phyloP scores from a whole-genome alignment of 1,140 invertebrate species.

The Drosophila varians region DNA sequence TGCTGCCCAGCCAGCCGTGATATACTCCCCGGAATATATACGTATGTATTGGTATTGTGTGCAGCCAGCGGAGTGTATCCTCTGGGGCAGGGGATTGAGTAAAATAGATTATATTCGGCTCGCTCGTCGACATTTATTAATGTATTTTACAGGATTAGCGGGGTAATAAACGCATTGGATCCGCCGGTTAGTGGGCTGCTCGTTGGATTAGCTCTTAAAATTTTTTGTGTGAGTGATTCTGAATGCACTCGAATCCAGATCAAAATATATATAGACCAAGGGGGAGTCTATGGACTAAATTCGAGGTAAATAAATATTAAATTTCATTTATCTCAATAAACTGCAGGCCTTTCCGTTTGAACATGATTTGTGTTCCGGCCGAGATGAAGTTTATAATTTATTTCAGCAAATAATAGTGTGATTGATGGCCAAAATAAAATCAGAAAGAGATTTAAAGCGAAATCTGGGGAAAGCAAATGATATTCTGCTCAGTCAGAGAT shows the following conservation, averaged over 20 bases:
- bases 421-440: conserved; percentile 34
- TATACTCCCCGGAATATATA: conserved; percentile 50
- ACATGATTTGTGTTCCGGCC: conserved; percentile 6
- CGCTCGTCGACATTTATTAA: conserved; percentile 73
- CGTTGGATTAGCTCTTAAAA: conserved; percentile 49
- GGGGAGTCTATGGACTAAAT: neutral
- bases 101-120: conserved; percentile 71
- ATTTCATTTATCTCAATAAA: conserved; percentile 35
- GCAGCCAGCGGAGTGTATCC: conserved; percentile 54
- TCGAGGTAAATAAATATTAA: conserved; percentile 18
- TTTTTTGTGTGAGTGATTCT: conserved; percentile 13
- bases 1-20: conserved; percentile 67
- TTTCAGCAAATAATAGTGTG: conserved; percentile 45
- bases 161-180: conserved; percentile 69
- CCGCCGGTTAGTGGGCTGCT: conserved; percentile 19
- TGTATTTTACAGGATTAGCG: conserved; percentile 71
- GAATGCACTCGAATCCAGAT: conserved; percentile 7
- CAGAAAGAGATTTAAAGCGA: conserved; percentile 3
- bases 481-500: conserved; percentile 28
- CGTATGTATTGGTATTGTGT: conserved; percentile 69
- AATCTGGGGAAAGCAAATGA: conserved; percentile 25
- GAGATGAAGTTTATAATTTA: conserved; percentile 37
- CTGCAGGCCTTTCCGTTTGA: conserved; percentile 2
- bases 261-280: neutral
- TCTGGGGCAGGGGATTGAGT: conserved; percentile 21